These are phyloP conservation scores for Limnephilus marmoratus DNA, from an alignment of 2,888 invertebrate genomes.

Conservation along the genomic window DNA sequence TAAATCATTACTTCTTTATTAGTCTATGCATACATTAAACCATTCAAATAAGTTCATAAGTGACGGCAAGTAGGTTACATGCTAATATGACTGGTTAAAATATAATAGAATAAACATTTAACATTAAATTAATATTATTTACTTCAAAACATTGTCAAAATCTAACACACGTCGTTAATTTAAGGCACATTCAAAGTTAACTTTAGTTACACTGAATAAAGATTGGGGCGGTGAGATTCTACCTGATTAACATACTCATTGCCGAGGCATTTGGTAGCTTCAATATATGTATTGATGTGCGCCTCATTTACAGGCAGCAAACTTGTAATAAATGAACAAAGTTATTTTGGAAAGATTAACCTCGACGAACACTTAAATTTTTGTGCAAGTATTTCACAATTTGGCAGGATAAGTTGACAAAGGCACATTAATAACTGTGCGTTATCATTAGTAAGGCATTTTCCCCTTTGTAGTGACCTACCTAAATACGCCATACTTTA, in stretches of 20 bases:
- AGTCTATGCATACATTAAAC: slow-evolving; percentile 50
- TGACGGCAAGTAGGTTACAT: slow-evolving; percentile 53
- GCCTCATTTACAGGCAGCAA: background rate
- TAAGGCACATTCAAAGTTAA: background rate
- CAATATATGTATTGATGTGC: background rate
- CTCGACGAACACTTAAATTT: background rate
- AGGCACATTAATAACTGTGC: slow-evolving; percentile 14
- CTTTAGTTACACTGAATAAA: background rate
- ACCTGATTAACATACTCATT: background rate
- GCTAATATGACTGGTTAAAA: slow-evolving; percentile 58
- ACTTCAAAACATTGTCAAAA: background rate
- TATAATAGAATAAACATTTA: slow-evolving; percentile 43
- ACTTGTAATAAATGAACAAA: background rate
- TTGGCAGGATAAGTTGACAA: slow-evolving; percentile 12
- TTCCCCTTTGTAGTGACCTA: background rate
- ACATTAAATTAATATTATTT: slow-evolving; percentile 26
- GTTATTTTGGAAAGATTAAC: background rate
- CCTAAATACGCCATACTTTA: background rate
- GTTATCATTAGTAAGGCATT: background rate
- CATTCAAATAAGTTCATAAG: slow-evolving; percentile 40
- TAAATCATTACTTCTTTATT: slow-evolving; percentile 44
- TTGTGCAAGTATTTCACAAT: background rate
- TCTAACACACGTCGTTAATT: background rate
- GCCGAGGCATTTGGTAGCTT: background rate
- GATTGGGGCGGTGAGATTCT: background rate